Base-by-base conservation (phyloP, 2,113 vertebrate genomes). In the Python bivittatus region DNA sequence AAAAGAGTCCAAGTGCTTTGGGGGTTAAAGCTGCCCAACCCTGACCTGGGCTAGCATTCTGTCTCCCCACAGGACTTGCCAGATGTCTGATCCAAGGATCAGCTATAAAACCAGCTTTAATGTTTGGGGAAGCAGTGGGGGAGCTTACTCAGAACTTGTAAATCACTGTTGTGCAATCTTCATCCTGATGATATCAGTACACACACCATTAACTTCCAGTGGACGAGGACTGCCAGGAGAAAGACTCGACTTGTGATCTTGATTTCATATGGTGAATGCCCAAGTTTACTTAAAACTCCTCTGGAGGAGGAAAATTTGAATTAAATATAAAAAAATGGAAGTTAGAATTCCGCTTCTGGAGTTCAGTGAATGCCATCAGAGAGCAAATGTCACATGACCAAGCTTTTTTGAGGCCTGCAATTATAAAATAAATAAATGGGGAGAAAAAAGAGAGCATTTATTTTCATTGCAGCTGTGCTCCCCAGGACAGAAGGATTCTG, bases 391-490 rank as follows among this genome's bases (percentile, higher is more conserved):
- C 68, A 23, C 92, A 6, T 91, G n/a, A 88, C 56, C 23, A 79
- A 94, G 94, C 79, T 86, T n/a, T 53, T 57, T 48, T n/a, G 44
- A 95, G 90, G 48, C 84, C 89, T 94, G 93, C 15, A 87, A 95
- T 33, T 64, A 94, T 94, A 93, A 96, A 95, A 96, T 93, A 96
- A 96, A 97, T 94, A 95, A 93, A 94, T 27, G 60, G 61, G 94
- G 91, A 95, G 95, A 94, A 97, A 95, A 96, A 97, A 96, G 98
- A 94, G 88, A 97, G 95, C 96, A 96, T 98, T 98, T 98, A 97
- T 98, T 97, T 98, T 97, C 97, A 97, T 97, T 22, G 94, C 98
- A 98, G 98, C 98, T 98, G 98, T 96, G 97, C 96, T 97, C 95
- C 91, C 96, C 95, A 94, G 0, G 97, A 97, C 97, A 97, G 97